phyloP scores from a whole-genome alignment of 2,797 vertebrate genomes.

The Melanotaenia parkinsoni region DNA sequence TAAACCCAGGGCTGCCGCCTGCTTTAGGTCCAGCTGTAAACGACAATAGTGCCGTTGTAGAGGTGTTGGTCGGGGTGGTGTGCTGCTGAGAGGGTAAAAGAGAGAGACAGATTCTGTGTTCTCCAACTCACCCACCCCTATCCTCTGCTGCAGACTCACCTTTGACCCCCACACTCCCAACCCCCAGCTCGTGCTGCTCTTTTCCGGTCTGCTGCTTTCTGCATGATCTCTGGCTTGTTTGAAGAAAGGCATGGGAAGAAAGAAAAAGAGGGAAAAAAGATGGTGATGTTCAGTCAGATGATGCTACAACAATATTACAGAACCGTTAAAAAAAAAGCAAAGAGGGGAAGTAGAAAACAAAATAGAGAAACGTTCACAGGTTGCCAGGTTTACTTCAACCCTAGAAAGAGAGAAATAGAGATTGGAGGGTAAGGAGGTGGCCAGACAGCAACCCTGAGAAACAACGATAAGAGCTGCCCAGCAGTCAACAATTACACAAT shows the following conservation, averaged over 20 bases:
- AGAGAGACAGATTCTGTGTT: slow-evolving; percentile 41
- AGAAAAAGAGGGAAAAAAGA: background rate
- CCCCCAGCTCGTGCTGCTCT: slow-evolving; percentile 54
- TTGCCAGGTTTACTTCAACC: slow-evolving; percentile 61
- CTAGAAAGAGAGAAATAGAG: slow-evolving; percentile 42
- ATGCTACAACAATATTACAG: slow-evolving; percentile 49
- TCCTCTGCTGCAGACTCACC: slow-evolving; percentile 69
- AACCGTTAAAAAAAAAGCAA: slow-evolving; percentile 29
- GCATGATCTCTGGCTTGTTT: slow-evolving; percentile 46
- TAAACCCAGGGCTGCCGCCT: slow-evolving; percentile 6
- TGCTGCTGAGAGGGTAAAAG: slow-evolving; percentile 5
- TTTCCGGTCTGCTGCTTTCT: slow-evolving; percentile 71
- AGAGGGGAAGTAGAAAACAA: slow-evolving; percentile 2
- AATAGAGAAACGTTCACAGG: slow-evolving; percentile 25
- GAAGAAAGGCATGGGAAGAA: slow-evolving; percentile 25
- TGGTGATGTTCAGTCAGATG: slow-evolving; percentile 42
- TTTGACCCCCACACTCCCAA: slow-evolving; percentile 62
- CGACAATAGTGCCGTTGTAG: slow-evolving; percentile 69
- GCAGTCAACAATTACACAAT: slow-evolving; percentile 77
- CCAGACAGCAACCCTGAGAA: slow-evolving; percentile 72
- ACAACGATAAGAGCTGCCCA: slow-evolving; percentile 75
- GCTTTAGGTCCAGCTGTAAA: slow-evolving; percentile 57
- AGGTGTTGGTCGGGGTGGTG: slow-evolving; percentile 51
- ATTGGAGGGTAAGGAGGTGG: slow-evolving; percentile 52
- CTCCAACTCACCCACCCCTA: slow-evolving; percentile 48